These are phyloP conservation scores for Tadarida brasiliensis DNA, from an alignment of 2,797 vertebrate genomes.

Conservation along the genomic window DNA sequence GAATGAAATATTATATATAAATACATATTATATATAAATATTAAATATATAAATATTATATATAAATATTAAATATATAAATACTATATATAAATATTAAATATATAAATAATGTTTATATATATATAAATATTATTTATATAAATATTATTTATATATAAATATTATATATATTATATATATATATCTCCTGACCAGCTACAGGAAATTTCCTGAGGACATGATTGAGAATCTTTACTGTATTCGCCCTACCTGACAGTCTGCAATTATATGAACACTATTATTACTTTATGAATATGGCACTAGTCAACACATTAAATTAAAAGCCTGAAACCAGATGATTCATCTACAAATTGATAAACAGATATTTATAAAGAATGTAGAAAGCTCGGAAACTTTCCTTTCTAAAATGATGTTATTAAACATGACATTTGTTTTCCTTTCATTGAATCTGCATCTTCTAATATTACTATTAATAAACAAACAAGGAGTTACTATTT, in stretches of 20 bases:
- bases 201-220: neutral
- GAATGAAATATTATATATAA: neutral
- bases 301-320: neutral
- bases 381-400: neutral
- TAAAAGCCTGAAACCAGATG: neutral
- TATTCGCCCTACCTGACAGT: neutral
- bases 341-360: neutral
- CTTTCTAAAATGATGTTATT: neutral
- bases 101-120: too few species aligned
- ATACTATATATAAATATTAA: too few species aligned
- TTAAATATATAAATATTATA: neutral
- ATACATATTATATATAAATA: too few species aligned
- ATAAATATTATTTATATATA: neutral
- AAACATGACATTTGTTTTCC: neutral
- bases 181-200: neutral
- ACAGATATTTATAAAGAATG: neutral
- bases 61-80: neutral
- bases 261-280: neutral
- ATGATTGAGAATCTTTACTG: neutral
- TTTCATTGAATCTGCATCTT: neutral
- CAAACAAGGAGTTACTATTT: neutral
- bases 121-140: too few species aligned
- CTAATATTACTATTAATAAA: neutral
- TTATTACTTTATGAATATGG: neutral
- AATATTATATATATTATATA: neutral